phyloP scores from a whole-genome alignment of 1,140 invertebrate species.

The Ceratitis capitata region DNA sequence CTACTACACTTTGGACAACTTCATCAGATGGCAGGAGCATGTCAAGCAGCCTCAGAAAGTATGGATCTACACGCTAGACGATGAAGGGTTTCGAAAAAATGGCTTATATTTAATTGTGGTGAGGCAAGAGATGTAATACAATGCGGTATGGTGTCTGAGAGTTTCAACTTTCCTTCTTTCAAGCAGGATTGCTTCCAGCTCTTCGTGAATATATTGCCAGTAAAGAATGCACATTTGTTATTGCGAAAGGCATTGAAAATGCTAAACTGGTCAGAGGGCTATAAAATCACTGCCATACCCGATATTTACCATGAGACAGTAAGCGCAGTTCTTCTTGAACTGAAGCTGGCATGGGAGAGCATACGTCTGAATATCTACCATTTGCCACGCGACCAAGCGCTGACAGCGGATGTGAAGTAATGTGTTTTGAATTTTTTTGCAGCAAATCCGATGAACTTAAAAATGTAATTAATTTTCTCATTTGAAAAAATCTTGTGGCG shows the following conservation, averaged over 20 bases:
- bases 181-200: slow-evolving; percentile 60
- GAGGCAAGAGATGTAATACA: not conserved
- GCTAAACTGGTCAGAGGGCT: slow-evolving; percentile 48
- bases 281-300: not conserved
- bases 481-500: no score
- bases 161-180: not conserved
- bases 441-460: no score
- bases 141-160: not conserved
- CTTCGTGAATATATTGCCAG: slow-evolving; percentile 51
- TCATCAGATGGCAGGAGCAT: slow-evolving; percentile 14
- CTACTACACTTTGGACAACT: slow-evolving; percentile 42
- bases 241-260: slow-evolving; percentile 44
- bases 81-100: not conserved
- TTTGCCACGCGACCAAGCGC: not conserved
- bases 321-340: not conserved
- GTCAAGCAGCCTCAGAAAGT: not conserved
- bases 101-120: slow-evolving; percentile 54
- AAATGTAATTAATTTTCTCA: no score
- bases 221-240: slow-evolving; percentile 36
- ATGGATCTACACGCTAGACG: slow-evolving; percentile 6
- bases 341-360: not conserved
- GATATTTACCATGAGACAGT: not conserved
- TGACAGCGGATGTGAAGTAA: not conserved
- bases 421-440: not conserved
- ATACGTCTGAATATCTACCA: not conserved